These are phyloP conservation scores for Portunus trituberculatus DNA, from an alignment of 1,140 invertebrate genomes.

Conservation along the genomic window DNA sequence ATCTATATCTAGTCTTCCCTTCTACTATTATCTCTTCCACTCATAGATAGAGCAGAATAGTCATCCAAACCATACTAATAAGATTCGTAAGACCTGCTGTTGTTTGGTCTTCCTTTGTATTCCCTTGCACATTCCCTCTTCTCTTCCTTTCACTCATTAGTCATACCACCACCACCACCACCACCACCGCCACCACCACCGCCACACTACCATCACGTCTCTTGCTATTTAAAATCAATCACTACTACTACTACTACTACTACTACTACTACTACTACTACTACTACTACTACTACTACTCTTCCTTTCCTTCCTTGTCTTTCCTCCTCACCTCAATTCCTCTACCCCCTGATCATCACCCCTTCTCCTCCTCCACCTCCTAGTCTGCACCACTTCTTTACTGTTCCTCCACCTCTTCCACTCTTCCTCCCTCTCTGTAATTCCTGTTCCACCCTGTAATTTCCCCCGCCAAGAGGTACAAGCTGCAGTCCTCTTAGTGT, in stretches of 20 bases:
- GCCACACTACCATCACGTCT: no score
- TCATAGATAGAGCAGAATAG: neutral
- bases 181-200: no score
- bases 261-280: no score
- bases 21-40: neutral
- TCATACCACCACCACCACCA: no score
- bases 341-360: no score
- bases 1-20: neutral
- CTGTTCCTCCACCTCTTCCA: neutral
- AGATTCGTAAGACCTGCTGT: no score
- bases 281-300: neutral
- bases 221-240: no score
- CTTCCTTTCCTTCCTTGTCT: neutral
- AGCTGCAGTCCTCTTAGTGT: neutral
- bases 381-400: no score
- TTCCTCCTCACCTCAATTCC: neutral
- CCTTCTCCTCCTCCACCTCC: no score
- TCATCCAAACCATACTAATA: no score
- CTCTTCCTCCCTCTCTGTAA: neutral
- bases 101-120: no score
- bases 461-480: neutral
- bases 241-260: no score
- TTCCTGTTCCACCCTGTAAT: neutral
- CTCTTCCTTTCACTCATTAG: neutral
- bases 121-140: neutral